Evolutionary conservation across 2,888 invertebrate genomes (phyloP).

Genomic region (Bedellia somnulentella): DNA sequence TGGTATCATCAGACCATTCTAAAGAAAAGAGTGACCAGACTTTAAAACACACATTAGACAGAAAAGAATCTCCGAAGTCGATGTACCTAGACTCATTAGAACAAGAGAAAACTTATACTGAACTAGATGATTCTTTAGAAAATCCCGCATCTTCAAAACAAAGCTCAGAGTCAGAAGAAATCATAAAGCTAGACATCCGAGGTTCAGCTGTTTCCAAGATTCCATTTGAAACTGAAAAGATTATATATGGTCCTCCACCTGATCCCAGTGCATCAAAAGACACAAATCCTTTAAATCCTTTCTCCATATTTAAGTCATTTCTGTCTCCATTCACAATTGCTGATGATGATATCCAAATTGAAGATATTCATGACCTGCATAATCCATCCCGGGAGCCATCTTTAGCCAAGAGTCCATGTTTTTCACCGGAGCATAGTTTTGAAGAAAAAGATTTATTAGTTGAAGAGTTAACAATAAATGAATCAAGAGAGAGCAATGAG

Average conservation of each 20-base stretch:
- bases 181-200: constrained; percentile 50
- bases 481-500: constrained; percentile 17
- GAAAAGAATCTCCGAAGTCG: background rate
- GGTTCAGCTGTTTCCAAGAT: constrained; percentile 39
- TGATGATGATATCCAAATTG: constrained; percentile 24
- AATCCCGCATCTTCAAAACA: background rate
- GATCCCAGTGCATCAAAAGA: constrained; percentile 32
- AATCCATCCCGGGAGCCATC: constrained; percentile 10
- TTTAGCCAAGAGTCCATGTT: constrained; percentile 18
- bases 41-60: background rate
- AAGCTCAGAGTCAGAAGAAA: constrained; percentile 40
- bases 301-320: constrained; percentile 35
- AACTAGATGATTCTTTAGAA: background rate
- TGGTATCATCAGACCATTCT: constrained; percentile 18
- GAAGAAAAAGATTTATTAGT: constrained; percentile 37
- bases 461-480: constrained; percentile 39
- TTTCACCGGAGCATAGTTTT: constrained; percentile 19
- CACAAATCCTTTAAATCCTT: constrained; percentile 21
- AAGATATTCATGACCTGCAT: constrained; percentile 22
- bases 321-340: constrained; percentile 40
- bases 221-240: constrained; percentile 31
- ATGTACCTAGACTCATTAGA: too few relatives aligned
- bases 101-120: too few relatives aligned
- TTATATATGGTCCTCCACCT: constrained; percentile 47
- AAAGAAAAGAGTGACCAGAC: background rate